Evolutionary conservation across 2,888 invertebrate genomes (phyloP), one percentile per base, ranked within the genome.

Genomic region (Luffia ferchaultella): DNA sequence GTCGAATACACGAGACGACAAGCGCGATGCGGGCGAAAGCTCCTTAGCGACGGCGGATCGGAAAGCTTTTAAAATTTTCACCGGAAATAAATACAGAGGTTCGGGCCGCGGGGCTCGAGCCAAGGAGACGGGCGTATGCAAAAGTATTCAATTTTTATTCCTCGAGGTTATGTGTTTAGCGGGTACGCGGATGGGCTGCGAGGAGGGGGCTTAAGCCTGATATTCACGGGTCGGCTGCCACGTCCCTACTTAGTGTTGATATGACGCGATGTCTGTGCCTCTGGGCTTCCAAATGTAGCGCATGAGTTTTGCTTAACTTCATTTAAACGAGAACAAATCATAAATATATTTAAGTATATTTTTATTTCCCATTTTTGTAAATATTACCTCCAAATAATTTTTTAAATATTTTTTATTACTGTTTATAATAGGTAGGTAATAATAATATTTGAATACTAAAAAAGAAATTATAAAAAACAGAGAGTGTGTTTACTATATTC

Each of bases 91-190:
- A 77, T 76, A 77, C 76, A 70, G 61, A 68, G 20, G n/a, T 15
- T 30, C 30, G 30, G 30, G 30, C 49, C 48, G 30, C 42, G 2
- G 18, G 12, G 18, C 45, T 41, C 42, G 2, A 16, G 18, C 18
- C 16, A 2, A 30, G 16, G n/a, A 50, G 49, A 46, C 30, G 50
- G 51, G 65, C 65, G 67, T 76, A 78, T 79, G 78, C 72, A 77
- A 76, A 80, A 78, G 76, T 78, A 77, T 78, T 71, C 69, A 70
- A 69, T 76, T 80, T 80, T 80, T 79, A 75, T 78, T 73, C 65
- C 61, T 58, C 60, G 62, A 65, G 63, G 64, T 71, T 73, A 75
- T 73, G 30, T 30, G 30, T 30, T 30, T 30, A 7, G 30, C 30
- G 30, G 30, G 30, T 30, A 12, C 5, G 30, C 12, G 3, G 12